A percentile compares a stretch with the other conserved stretches of the same genome.
These are phyloP conservation scores for Sebastolobus altivelis DNA, from an alignment of 2,797 vertebrate species.

Conservation along the genomic window DNA sequence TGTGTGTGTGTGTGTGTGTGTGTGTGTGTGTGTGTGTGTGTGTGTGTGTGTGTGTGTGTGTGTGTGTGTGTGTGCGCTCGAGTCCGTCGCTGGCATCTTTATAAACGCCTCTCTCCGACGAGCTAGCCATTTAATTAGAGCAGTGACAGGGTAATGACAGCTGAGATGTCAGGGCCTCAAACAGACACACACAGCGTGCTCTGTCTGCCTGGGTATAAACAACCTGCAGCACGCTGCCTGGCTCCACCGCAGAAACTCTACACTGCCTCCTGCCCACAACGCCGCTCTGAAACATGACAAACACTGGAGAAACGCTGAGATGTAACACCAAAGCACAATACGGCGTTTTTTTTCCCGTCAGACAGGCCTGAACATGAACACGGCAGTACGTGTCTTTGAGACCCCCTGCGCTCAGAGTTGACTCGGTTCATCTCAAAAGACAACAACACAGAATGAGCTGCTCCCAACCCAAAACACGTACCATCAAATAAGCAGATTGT, in stretches of 20 bases:
- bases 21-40: too few relatives aligned
- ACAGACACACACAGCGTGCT: constrained; percentile 76
- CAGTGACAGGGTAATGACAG: constrained; percentile 83
- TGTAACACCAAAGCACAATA: constrained; percentile 49
- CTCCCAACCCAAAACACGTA: background rate
- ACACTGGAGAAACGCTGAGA: constrained; percentile 58
- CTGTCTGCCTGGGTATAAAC: constrained; percentile 75
- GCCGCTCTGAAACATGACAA: constrained; percentile 60
- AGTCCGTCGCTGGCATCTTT: constrained; percentile 74
- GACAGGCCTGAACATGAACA: constrained; percentile 60
- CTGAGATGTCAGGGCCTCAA: constrained; percentile 73
- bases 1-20: background rate
- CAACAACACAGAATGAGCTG: constrained; percentile 23
- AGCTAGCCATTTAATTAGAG: constrained; percentile 83
- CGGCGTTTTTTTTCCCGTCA: constrained; percentile 46
- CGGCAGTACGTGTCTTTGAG: constrained; percentile 17
- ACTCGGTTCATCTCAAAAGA: constrained; percentile 46
- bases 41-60: constrained; percentile 34
- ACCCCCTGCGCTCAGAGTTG: constrained; percentile 21
- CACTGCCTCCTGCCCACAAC: constrained; percentile 53
- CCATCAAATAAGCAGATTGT: constrained; percentile 3
- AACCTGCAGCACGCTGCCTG: constrained; percentile 68
- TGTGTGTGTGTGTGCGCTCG: constrained; percentile 12
- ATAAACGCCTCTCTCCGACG: constrained; percentile 70
- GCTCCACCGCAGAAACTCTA: constrained; percentile 72